Percentiles rank a stretch among this genome's conserved stretches.
These are phyloP conservation scores for chimpanzee (Pan troglodytes) DNA, from an alignment of 2,113 vertebrate genomes.

Conservation along the genomic window NHGRI_mPanTro3-v2.1_pri NC_072421.2:65863001-65863500, in stretches of 20 bases:
- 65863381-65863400: not conserved
- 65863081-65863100: not conserved
- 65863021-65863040: not conserved
- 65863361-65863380: not conserved
- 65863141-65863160: not conserved
- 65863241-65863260: not conserved
- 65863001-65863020: not conserved
- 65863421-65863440: not conserved
- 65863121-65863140: not conserved
- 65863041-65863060: not conserved
- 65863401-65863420: not conserved
- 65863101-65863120: not conserved
- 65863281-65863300: not conserved
- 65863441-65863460: not conserved
- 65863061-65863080: not conserved
- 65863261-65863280: not conserved
- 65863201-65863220: not conserved
- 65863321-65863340: not conserved
- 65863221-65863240: conserved; percentile 13
- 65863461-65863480: not conserved
- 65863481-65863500: not conserved
- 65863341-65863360: not conserved
- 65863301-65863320: not conserved
- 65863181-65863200: not conserved
- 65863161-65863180: not conserved